Conservation (phyloP, 2,797 vertebrate species). For the Gallinago nigripennis region DNA sequence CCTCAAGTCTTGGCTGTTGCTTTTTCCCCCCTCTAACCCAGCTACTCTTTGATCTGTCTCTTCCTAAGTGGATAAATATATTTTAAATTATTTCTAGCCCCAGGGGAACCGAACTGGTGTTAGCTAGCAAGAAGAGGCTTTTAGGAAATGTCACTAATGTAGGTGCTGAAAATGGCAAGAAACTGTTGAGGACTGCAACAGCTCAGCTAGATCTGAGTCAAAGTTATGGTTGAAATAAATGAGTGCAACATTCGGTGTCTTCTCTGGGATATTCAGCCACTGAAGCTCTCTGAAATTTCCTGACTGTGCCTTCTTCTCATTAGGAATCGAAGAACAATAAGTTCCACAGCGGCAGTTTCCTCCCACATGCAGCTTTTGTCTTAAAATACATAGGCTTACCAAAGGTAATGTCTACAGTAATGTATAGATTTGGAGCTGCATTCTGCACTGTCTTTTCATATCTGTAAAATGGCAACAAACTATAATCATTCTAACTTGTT, state of each 20-base stretch:
- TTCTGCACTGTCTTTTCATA: background rate
- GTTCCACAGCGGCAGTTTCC: background rate
- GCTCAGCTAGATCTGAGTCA: background rate
- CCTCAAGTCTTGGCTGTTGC: background rate
- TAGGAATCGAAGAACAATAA: background rate
- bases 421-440: background rate
- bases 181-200: background rate
- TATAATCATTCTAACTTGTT: background rate
- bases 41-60: slow-evolving; percentile 23
- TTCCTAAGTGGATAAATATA: slow-evolving; percentile 52
- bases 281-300: background rate
- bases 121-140: background rate
- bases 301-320: background rate
- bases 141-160: slow-evolving; percentile 16
- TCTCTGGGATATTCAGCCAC: background rate
- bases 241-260: background rate
- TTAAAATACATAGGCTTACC: background rate
- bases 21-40: background rate
- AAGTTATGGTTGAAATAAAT: slow-evolving; percentile 18
- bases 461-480: background rate
- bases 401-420: background rate
- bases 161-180: background rate
- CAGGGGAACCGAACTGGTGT: background rate
- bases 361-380: background rate
- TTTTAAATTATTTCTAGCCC: slow-evolving; percentile 50